Percentiles rank a stretch among this genome's conserved stretches.
phyloP scores from a whole-genome alignment of 2,113 vertebrate genomes.

The Dunckerocampus dactyliophorus region DNA sequence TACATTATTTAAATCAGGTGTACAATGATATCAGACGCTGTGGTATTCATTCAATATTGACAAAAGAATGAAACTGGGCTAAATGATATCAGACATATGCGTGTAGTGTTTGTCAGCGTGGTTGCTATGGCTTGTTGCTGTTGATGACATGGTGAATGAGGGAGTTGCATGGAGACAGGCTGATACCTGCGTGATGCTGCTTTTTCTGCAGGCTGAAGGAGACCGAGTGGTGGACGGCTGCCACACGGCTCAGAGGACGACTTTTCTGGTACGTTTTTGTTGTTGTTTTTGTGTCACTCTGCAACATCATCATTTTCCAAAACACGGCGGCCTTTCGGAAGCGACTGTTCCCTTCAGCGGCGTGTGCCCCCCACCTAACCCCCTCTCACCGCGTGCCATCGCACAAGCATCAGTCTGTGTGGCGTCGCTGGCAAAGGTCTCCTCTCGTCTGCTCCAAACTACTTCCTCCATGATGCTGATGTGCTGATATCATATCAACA shows the following conservation, averaged over 20 bases:
- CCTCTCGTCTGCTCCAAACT: slow-evolving; percentile 21
- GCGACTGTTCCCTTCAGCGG: slow-evolving; percentile 41
- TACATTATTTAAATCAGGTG: no score
- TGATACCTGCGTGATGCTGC: no score
- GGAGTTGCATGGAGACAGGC: no score
- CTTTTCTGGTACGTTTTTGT: slow-evolving; percentile 52
- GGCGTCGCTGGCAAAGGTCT: slow-evolving; percentile 30
- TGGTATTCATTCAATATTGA: no score
- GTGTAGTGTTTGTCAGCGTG: no score
- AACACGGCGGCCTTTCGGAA: slow-evolving; percentile 33
- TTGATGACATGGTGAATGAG: no score
- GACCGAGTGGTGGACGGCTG: not conserved
- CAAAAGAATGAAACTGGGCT: no score
- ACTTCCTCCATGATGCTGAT: slow-evolving; percentile 32
- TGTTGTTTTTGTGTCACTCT: slow-evolving; percentile 1
- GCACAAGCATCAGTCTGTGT: slow-evolving; percentile 49
- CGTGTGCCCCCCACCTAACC: slow-evolving; percentile 21
- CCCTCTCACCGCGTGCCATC: slow-evolving; percentile 27
- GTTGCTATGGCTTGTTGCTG: no score
- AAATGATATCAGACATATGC: no score
- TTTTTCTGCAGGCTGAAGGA: slow-evolving; percentile 40
- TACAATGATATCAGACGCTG: no score
- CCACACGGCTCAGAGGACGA: slow-evolving; percentile 19
- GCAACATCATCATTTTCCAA: slow-evolving; percentile 36
- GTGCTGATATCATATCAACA: slow-evolving; percentile 9